Conservation (phyloP, 2,797 vertebrate species). For the Harpagifer antarcticus region DNA sequence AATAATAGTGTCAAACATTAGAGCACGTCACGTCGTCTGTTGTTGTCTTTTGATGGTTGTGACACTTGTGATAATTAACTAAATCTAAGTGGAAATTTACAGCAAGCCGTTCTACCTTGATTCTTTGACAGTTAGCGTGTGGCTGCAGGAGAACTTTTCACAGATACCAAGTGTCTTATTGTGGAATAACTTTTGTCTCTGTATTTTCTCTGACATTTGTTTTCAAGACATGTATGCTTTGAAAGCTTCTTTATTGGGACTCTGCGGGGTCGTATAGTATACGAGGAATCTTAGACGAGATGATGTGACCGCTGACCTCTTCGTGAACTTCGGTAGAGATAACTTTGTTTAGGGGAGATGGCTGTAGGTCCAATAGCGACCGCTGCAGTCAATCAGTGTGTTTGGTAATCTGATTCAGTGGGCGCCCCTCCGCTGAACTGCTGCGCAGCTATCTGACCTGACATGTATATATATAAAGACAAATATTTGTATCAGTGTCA, state of each 20-base stretch:
- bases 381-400: constrained; percentile 76
- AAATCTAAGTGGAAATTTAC: constrained; percentile 68
- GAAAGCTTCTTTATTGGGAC: constrained; percentile 65
- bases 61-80: constrained; percentile 81
- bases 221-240: constrained; percentile 60
- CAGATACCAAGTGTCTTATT: constrained; percentile 36
- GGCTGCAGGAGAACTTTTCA: constrained; percentile 50
- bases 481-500: constrained; percentile 32
- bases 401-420: constrained; percentile 81
- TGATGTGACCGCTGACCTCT: constrained; percentile 72
- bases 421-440: constrained; percentile 74
- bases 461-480: not conserved
- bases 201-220: constrained; percentile 52
- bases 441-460: constrained; percentile 44
- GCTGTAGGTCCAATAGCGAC: constrained; percentile 66
- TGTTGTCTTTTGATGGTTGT: constrained; percentile 79
- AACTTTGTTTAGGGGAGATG: constrained; percentile 71
- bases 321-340: constrained; percentile 71
- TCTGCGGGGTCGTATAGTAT: constrained; percentile 36
- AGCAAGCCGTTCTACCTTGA: constrained; percentile 53
- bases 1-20: constrained; percentile 75
- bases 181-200: constrained; percentile 34
- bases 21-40: constrained; percentile 65
- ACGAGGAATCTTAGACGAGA: constrained; percentile 48
- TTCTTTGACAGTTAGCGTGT: constrained; percentile 67